A percentile compares a stretch with the other conserved stretches of the same genome.
phyloP scores from a whole-genome alignment of 2,797 vertebrate species.

The Falco columbarius region DNA sequence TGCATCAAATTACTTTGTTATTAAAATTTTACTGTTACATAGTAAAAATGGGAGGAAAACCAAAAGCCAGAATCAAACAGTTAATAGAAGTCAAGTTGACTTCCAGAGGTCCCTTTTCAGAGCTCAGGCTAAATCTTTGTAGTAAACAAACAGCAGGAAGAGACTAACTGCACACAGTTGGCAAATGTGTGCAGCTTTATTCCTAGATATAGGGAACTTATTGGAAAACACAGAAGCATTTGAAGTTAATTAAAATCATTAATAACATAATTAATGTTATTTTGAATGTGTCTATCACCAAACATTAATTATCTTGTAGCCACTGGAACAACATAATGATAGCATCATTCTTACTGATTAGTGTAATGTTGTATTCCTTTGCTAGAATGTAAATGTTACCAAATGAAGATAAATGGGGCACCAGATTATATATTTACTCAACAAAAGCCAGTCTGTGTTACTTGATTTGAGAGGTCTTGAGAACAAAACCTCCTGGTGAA shows the following conservation, averaged over 20 bases:
- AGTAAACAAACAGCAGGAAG: conserved; percentile 34
- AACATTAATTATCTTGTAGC: conserved; percentile 75
- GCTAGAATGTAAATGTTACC: conserved; percentile 52
- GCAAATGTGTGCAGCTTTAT: background rate
- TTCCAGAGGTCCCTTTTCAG: conserved; percentile 27
- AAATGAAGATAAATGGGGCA: conserved; percentile 67
- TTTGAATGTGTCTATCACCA: conserved; percentile 71
- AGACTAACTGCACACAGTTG: background rate
- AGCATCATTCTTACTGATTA: conserved; percentile 64
- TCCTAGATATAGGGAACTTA: conserved; percentile 45
- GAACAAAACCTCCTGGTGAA: background rate
- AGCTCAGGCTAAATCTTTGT: conserved; percentile 10
- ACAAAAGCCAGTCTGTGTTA: background rate
- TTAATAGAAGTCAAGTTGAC: conserved; percentile 42
- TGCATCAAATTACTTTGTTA: conserved; percentile 46
- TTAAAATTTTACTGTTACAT: conserved; percentile 40
- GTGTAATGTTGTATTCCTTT: background rate
- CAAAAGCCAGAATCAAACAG: background rate
- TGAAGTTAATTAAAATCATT: conserved; percentile 75
- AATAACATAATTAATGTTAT: conserved; percentile 78
- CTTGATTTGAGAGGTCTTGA: background rate
- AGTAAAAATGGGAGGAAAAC: background rate
- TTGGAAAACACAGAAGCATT: conserved; percentile 53
- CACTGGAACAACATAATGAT: conserved; percentile 69
- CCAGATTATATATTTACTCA: conserved; percentile 45